These are phyloP conservation scores for Pelochelys cantorii DNA, from an alignment of 2,797 vertebrate species.

Conservation along the genomic window DNA sequence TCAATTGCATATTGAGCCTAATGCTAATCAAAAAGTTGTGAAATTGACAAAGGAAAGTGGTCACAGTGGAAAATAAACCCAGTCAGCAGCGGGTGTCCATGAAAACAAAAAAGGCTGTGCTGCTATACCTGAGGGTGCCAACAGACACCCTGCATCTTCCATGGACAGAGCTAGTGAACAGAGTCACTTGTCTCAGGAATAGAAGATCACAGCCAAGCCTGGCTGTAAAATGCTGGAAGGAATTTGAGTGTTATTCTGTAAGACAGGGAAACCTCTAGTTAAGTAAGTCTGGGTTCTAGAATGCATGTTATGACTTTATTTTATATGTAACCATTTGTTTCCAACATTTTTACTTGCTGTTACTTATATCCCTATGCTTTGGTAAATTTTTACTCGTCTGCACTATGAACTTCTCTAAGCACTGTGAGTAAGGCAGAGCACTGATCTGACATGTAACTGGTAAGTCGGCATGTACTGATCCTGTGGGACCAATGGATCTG, in stretches of 20 bases:
- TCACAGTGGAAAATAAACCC: background rate
- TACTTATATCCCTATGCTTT: background rate
- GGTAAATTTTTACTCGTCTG: background rate
- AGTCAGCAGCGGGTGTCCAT: background rate
- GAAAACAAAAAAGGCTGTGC: background rate
- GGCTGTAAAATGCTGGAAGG: background rate
- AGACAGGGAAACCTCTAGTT: background rate
- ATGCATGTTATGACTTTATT: background rate
- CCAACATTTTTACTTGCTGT: background rate
- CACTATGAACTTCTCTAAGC: background rate
- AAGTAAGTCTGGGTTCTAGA: background rate
- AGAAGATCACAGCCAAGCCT: background rate
- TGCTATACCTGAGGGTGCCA: background rate
- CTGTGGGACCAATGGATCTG: background rate
- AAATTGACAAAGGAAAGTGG: background rate
- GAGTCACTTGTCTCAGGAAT: background rate
- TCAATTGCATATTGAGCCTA: background rate
- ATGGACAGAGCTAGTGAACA: background rate
- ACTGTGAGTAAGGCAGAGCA: background rate
- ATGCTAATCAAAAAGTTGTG: background rate
- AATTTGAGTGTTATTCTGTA: background rate
- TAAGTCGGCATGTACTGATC: background rate
- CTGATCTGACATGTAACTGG: background rate
- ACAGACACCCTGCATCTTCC: background rate
- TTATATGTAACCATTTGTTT: background rate